Evolutionary conservation across 2,113 vertebrate genomes (phyloP).

Genomic region (Syngnathus floridae): DNA sequence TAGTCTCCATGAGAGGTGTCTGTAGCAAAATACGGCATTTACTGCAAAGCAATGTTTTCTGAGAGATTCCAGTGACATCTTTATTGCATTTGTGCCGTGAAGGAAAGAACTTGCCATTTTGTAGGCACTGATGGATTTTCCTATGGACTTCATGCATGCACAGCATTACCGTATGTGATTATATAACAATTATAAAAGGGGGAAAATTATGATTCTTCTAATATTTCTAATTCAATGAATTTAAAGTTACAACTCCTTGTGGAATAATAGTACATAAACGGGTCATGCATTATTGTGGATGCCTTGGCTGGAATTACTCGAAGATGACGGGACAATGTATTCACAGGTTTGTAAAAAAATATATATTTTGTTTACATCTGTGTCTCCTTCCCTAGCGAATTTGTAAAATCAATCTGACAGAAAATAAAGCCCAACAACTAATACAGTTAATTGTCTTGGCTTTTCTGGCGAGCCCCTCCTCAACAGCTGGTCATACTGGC

Average conservation of each 20-base stretch:
- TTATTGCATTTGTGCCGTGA: not conserved
- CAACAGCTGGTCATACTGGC: slow-evolving; percentile 97
- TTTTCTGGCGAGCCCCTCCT: slow-evolving; percentile 81
- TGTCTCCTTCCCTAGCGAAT: slow-evolving; percentile 39
- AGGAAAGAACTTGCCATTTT: not conserved
- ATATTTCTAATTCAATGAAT: not conserved
- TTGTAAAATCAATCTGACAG: slow-evolving; percentile 88
- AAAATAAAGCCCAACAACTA: slow-evolving; percentile 92
- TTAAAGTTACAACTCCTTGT: slow-evolving; percentile 12
- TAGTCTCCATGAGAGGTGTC: not conserved
- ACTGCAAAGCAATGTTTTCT: not conserved
- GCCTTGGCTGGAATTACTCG: slow-evolving; percentile 21
- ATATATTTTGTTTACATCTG: slow-evolving; percentile 38
- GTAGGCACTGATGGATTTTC: not conserved
- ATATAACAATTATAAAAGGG: not conserved
- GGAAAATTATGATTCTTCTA: not conserved
- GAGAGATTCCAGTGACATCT: not conserved
- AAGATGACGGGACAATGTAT: slow-evolving; percentile 15
- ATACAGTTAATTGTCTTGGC: slow-evolving; percentile 90
- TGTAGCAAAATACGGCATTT: not conserved
- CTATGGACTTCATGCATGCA: not conserved
- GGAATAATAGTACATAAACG: not conserved
- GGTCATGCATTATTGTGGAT: slow-evolving; percentile 5
- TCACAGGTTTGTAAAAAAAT: slow-evolving; percentile 30
- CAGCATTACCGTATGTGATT: not conserved